Percentiles rank a stretch among this genome's conserved stretches.
These are phyloP conservation scores for Esperia sulphurella DNA, from an alignment of 2,888 invertebrate species.

Conservation along the genomic window DNA sequence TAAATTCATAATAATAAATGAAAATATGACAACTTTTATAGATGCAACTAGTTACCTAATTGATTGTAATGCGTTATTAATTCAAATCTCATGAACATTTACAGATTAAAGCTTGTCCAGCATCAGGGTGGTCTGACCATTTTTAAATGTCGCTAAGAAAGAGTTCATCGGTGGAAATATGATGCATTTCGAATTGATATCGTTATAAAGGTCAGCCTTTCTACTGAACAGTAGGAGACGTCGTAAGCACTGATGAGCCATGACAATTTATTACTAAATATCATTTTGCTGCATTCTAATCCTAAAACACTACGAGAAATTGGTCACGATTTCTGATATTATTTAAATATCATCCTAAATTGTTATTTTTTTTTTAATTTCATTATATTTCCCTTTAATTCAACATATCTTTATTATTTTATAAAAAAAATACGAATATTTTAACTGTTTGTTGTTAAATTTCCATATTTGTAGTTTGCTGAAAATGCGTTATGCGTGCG, in stretches of 20 bases:
- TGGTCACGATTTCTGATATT: too few species aligned
- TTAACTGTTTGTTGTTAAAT: too few species aligned
- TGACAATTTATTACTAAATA: slow-evolving; percentile 58
- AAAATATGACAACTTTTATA: slow-evolving; percentile 34
- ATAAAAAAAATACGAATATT: too few species aligned
- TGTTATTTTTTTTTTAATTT: too few species aligned
- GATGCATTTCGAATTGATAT: slow-evolving; percentile 50
- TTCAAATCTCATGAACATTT: slow-evolving; percentile 44
- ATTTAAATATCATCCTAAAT: too few species aligned
- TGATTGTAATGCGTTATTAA: slow-evolving; percentile 57
- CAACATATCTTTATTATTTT: too few species aligned
- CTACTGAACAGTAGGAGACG: slow-evolving; percentile 54
- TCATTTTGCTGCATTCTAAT: too few species aligned
- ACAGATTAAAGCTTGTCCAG: slow-evolving; percentile 23
- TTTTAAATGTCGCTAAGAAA: slow-evolving; percentile 26
- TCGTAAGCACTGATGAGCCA: slow-evolving; percentile 47
- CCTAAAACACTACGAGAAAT: too few species aligned
- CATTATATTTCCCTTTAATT: too few species aligned
- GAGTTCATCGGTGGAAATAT: slow-evolving; percentile 36
- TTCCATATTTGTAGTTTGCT: too few species aligned
- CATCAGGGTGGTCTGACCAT: slow-evolving; percentile 52
- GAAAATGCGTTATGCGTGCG: too few species aligned
- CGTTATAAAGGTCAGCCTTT: slow-evolving; percentile 39
- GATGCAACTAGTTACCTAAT: slow-evolving; percentile 47
- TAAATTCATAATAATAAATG: slow-evolving; percentile 26